phyloP scores from a whole-genome alignment of 1,140 invertebrate genomes.

The Microplitis mediator region DNA sequence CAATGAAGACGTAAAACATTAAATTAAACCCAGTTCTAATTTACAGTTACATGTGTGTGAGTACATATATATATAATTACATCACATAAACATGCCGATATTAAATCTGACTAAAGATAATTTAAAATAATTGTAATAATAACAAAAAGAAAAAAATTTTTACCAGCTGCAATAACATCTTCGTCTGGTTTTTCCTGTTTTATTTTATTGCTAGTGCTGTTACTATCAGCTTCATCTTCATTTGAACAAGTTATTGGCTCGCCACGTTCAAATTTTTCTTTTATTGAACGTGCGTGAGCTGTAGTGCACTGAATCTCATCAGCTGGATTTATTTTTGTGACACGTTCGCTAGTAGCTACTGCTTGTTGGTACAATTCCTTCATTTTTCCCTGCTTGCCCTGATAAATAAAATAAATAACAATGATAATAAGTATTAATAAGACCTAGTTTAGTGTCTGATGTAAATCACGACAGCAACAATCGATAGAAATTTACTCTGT shows the following conservation, averaged over 20 bases:
- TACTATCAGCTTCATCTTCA: slow-evolving; percentile 55
- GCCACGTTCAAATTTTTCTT: slow-evolving; percentile 84
- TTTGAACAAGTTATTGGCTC: slow-evolving; percentile 67
- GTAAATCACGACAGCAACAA: not conserved
- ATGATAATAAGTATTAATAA: too few species aligned
- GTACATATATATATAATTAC: not conserved
- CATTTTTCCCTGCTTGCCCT: slow-evolving; percentile 88
- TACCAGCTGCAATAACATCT: slow-evolving; percentile 83
- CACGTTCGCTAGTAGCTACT: slow-evolving; percentile 76
- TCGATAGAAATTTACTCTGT: not conserved
- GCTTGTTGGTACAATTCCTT: slow-evolving; percentile 92
- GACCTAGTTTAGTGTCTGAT: not conserved
- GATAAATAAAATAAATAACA: not conserved
- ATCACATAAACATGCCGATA: not conserved
- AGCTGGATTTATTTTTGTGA: slow-evolving; percentile 65
- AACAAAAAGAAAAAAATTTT: not conserved
- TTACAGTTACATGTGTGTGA: not conserved
- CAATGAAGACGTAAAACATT: slow-evolving; percentile 9
- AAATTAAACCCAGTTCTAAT: not conserved
- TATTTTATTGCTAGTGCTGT: slow-evolving; percentile 51
- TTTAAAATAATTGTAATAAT: too few species aligned
- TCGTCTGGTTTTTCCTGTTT: slow-evolving; percentile 73
- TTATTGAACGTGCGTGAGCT: slow-evolving; percentile 71
- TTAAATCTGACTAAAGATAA: slow-evolving; percentile 15
- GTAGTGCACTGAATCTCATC: slow-evolving; percentile 70